phyloP scores from a whole-genome alignment of 2,797 vertebrate genomes.

The Arremon aurantiirostris region DNA sequence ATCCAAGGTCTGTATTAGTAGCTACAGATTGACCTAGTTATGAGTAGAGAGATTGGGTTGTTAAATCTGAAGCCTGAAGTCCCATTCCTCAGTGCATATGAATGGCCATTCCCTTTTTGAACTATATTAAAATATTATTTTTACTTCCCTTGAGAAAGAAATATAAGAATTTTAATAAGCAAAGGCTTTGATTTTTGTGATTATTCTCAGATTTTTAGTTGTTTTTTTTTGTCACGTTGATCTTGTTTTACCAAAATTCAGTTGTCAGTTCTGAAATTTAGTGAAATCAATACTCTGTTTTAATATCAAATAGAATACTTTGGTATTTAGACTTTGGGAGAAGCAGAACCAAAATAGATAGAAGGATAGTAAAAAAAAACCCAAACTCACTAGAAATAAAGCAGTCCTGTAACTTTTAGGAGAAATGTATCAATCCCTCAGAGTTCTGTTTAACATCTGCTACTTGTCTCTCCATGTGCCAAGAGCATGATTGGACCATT shows the following conservation, averaged over 20 bases:
- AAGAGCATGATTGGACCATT: constrained; percentile 50
- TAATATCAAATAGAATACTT: background rate
- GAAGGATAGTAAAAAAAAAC: background rate
- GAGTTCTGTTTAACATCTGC: constrained; percentile 42
- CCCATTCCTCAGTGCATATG: background rate
- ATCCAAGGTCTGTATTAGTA: background rate
- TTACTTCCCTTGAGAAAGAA: background rate
- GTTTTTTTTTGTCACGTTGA: background rate
- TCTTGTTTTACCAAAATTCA: background rate
- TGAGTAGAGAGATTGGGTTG: background rate
- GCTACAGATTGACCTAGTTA: background rate
- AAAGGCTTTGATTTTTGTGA: background rate
- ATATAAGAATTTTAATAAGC: background rate
- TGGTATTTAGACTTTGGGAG: fast-evolving
- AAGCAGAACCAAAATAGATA: background rate
- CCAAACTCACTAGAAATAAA: background rate
- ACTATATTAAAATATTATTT: background rate
- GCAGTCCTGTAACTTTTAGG: background rate
- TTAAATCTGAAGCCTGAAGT: background rate
- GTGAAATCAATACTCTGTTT: background rate
- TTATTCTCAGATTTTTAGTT: background rate
- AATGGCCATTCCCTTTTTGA: background rate
- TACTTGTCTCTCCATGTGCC: background rate
- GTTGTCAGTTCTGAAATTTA: background rate
- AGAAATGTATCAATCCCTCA: background rate